Conservation (phyloP, 1,140 invertebrate genomes). For the Cotesia typhae region DNA sequence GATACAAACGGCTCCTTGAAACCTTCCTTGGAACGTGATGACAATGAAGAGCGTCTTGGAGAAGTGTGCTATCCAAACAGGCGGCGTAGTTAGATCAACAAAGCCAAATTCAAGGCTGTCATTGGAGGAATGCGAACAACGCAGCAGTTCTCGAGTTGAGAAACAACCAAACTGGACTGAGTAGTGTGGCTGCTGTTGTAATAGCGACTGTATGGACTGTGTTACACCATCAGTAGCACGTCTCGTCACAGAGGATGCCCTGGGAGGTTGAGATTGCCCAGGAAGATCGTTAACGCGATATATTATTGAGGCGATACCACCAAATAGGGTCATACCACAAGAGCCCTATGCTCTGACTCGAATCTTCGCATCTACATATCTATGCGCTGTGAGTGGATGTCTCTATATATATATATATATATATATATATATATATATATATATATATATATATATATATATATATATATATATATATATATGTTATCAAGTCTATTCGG, state of each 20-base stretch:
- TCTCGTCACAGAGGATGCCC: slow-evolving; percentile 2
- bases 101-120: background rate
- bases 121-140: slow-evolving; percentile 1
- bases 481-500: background rate
- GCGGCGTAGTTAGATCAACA: background rate
- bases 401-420: background rate
- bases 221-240: background rate
- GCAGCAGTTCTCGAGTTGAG: background rate
- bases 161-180: background rate
- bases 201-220: background rate
- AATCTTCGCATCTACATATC: background rate
- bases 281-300: slow-evolving; percentile 23
- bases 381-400: background rate
- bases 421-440: background rate
- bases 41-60: no score
- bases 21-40: no score
- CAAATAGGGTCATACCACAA: slow-evolving; percentile 16
- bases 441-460: background rate
- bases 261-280: slow-evolving; percentile 16
- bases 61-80: background rate
- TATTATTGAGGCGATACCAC: slow-evolving; percentile 21
- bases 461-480: background rate
- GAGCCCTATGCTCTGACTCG: background rate
- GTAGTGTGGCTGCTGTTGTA: no score
- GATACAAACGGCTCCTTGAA: no score